These are phyloP conservation scores for Trissolcus basalis DNA, from an alignment of 1,140 invertebrate species.

Conservation along the genomic window DNA sequence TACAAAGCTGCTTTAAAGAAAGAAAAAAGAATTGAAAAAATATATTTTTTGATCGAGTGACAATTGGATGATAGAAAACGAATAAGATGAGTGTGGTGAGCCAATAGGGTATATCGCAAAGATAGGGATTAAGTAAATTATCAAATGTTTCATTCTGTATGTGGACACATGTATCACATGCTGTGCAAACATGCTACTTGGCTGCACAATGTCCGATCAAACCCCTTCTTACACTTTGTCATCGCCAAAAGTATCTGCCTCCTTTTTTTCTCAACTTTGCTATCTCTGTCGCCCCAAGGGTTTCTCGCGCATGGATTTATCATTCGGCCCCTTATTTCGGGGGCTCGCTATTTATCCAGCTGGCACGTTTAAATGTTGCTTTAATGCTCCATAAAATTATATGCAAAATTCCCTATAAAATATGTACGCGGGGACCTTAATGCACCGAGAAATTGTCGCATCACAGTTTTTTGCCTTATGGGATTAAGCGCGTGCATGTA, in stretches of 20 bases:
- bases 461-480: constrained; percentile 66
- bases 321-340: constrained; percentile 55
- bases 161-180: constrained; percentile 74
- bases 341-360: constrained; percentile 74
- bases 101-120: constrained; percentile 54
- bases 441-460: constrained; percentile 75
- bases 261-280: constrained; percentile 41
- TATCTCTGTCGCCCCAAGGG: constrained; percentile 44
- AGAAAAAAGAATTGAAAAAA: too few relatives aligned
- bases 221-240: constrained; percentile 50
- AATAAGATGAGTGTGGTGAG: constrained; percentile 34
- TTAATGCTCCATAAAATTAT: constrained; percentile 77
- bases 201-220: constrained; percentile 48
- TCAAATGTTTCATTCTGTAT: constrained; percentile 66
- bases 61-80: not conserved
- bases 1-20: too few relatives aligned
- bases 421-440: constrained; percentile 71
- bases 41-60: not conserved
- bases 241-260: constrained; percentile 47
- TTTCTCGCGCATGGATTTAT: constrained; percentile 56
- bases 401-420: constrained; percentile 76
- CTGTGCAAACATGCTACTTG: constrained; percentile 69
- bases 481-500: constrained; percentile 64
- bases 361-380: constrained; percentile 75
- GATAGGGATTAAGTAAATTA: constrained; percentile 71